These are phyloP conservation scores for Hystrix brachyura DNA, from an alignment of 2,113 vertebrate genomes.

Conservation along the genomic window DNA sequence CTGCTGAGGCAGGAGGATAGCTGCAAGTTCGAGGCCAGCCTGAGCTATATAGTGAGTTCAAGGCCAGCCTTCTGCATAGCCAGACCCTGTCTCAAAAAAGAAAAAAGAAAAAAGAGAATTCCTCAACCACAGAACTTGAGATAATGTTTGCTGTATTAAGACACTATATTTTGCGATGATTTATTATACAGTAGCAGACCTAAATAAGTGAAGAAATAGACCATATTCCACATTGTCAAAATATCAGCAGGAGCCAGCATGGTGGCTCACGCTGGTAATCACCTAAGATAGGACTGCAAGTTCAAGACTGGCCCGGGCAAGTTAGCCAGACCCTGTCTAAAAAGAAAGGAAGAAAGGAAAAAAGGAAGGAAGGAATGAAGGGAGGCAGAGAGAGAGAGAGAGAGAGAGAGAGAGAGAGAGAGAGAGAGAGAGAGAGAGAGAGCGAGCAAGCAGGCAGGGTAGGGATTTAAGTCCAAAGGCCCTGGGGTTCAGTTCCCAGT, in stretches of 20 bases:
- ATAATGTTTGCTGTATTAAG: neutral
- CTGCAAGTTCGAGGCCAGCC: no score
- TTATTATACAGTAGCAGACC: neutral
- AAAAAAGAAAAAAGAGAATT: no score
- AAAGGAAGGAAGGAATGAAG: neutral
- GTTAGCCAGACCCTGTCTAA: neutral
- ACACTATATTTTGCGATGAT: neutral
- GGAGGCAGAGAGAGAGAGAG: accelerated
- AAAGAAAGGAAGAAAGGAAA: neutral
- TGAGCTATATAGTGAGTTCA: no score
- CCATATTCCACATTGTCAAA: neutral
- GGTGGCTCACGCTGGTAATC: no score
- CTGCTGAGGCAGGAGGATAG: no score
- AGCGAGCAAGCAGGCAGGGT: neutral
- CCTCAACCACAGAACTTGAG: neutral
- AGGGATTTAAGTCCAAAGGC: neutral
- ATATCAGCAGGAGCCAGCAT: neutral
- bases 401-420: no score
- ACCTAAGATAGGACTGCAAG: no score
- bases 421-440: neutral
- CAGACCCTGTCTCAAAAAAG: no score
- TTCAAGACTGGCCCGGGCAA: no score
- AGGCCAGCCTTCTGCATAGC: no score
- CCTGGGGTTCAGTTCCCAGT: neutral
- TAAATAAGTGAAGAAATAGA: neutral